Conservation (phyloP, 1,140 invertebrate species). For the Brachionus plicatilis region DNA sequence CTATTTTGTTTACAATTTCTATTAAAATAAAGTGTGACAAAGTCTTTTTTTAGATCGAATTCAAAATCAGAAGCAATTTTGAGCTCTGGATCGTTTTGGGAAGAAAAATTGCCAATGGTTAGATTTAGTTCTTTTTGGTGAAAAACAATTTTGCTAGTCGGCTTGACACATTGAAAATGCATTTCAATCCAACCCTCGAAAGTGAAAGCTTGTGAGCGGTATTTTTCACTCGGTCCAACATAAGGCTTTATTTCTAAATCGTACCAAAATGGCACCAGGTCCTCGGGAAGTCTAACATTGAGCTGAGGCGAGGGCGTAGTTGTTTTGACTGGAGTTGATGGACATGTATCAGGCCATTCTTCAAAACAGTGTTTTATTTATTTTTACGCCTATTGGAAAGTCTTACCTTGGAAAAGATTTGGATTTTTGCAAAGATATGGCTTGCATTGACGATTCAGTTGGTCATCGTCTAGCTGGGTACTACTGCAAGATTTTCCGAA, state of each 20-base stretch:
- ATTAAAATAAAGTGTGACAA: conserved; percentile 7
- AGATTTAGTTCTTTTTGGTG: conserved; percentile 19
- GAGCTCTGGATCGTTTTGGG: not conserved
- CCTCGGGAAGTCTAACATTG: not conserved
- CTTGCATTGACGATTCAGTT: not conserved
- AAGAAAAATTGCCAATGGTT: not conserved
- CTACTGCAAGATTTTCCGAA: not conserved
- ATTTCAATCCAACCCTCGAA: conserved; percentile 24
- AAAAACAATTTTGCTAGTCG: conserved; percentile 7
- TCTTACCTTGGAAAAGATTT: not conserved
- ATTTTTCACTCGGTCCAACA: not conserved
- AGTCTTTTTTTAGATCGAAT: not conserved
- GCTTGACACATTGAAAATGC: not conserved
- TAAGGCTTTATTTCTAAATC: conserved; percentile 24
- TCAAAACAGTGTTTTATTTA: not conserved
- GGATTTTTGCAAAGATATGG: not conserved
- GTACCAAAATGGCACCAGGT: not conserved
- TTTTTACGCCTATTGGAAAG: not conserved
- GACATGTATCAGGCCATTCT: not conserved
- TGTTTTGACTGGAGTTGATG: not conserved
- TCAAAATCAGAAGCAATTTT: not conserved
- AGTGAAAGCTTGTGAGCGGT: not conserved
- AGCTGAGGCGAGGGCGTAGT: not conserved
- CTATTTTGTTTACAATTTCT: conserved; percentile 1
- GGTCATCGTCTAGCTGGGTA: not conserved